Conservation (phyloP, 2,888 invertebrate species). For the Bombylius major region DNA sequence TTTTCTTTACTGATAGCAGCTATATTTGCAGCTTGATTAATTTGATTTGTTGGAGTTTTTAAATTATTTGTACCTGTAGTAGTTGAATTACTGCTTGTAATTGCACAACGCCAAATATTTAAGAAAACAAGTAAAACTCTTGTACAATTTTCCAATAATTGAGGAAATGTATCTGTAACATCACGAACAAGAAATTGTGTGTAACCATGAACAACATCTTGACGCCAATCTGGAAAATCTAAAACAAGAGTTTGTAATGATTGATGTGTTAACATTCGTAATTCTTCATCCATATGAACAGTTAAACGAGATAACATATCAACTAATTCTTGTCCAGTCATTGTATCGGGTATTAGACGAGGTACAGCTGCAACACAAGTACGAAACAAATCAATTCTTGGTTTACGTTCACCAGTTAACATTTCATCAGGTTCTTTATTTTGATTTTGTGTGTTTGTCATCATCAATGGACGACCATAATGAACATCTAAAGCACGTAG, state of each 20-base stretch:
- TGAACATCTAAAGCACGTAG: constrained; percentile 87
- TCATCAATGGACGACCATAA: constrained; percentile 92
- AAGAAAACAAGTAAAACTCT: constrained; percentile 84
- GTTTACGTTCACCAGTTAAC: constrained; percentile 91
- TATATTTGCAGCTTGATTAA: constrained; percentile 12
- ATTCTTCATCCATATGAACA: constrained; percentile 97
- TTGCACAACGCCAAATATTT: constrained; percentile 82
- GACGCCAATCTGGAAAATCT: constrained; percentile 96
- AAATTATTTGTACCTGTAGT: constrained; percentile 13
- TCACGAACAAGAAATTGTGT: constrained; percentile 91
- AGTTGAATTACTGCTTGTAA: constrained; percentile 30
- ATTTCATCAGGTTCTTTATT: constrained; percentile 90
- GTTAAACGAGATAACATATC: constrained; percentile 88
- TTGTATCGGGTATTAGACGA: constrained; percentile 92
- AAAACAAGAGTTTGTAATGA: constrained; percentile 89
- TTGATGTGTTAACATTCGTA: constrained; percentile 85
- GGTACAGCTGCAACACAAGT: constrained; percentile 99
- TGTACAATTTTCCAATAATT: constrained; percentile 80
- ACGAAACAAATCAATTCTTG: constrained; percentile 92
- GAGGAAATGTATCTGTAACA: constrained; percentile 45
- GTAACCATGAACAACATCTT: constrained; percentile 87
- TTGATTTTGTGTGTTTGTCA: constrained; percentile 90
- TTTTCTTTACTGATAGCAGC: constrained; percentile 10
- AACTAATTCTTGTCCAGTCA: constrained; percentile 87
- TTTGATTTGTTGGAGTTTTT: constrained; percentile 18